Evolutionary conservation across 1,140 invertebrate genomes (phyloP).

Genomic region (Eupristina koningsbergeri): DNA sequence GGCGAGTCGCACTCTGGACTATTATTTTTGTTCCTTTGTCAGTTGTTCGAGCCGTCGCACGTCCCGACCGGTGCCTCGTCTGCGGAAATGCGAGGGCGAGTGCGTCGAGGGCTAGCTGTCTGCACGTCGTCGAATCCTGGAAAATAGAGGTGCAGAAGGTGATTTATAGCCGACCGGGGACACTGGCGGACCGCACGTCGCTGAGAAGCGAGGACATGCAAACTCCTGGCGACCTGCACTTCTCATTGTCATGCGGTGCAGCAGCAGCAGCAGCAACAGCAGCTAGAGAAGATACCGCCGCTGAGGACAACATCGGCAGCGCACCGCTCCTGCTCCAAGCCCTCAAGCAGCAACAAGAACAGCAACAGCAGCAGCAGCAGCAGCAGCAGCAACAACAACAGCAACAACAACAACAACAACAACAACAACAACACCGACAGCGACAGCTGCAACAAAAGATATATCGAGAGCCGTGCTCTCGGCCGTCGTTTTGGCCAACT

Average conservation of each 20-base stretch:
- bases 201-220: constrained; percentile 14
- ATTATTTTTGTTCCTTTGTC: neutral
- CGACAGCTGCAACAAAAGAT: neutral
- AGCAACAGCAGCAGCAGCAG: neutral
- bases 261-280: constrained; percentile 11
- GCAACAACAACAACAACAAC: neutral
- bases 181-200: neutral
- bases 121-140: neutral
- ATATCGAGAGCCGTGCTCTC: neutral
- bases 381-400: too few species aligned
- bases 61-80: too few species aligned
- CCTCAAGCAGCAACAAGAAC: neutral
- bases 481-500: neutral
- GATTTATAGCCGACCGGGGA: neutral
- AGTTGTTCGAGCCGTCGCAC: too few species aligned
- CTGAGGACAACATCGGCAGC: neutral
- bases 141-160: neutral
- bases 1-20: too few species aligned
- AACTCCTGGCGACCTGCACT: constrained; percentile 2
- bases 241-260: constrained; percentile 11
- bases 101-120: neutral
- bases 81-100: neutral
- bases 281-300: neutral
- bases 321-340: neutral
- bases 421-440: neutral